A percentile compares a stretch with the other conserved stretches of the same genome.
phyloP scores from a whole-genome alignment of 2,113 vertebrate genomes.

The Pelmatolapia mariae region DNA sequence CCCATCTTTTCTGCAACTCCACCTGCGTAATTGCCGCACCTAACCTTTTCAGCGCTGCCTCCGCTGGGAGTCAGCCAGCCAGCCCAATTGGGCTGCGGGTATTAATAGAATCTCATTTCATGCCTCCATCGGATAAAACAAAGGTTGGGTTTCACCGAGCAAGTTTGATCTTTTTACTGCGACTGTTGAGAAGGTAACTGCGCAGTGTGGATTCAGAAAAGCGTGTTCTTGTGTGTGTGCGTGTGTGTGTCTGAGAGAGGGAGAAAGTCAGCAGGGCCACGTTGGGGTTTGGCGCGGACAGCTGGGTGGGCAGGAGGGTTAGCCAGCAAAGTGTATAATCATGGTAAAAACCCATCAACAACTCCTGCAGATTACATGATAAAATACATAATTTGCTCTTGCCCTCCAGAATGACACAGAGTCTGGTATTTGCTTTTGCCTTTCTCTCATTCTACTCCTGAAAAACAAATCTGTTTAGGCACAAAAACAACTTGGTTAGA shows the following conservation, averaged over 20 bases:
- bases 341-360: neutral
- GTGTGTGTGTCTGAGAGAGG: neutral
- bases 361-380: neutral
- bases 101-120: slow-evolving; percentile 80
- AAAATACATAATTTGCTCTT: neutral
- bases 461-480: neutral
- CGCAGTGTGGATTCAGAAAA: slow-evolving; percentile 21
- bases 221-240: neutral
- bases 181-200: slow-evolving; percentile 55
- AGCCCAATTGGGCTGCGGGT: slow-evolving; percentile 65
- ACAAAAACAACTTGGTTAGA: neutral
- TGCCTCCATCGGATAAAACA: slow-evolving; percentile 73
- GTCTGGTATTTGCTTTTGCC: neutral
- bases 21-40: slow-evolving; percentile 78
- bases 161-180: slow-evolving; percentile 71
- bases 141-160: slow-evolving; percentile 71
- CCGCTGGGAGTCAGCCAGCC: slow-evolving; percentile 64
- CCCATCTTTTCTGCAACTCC: slow-evolving; percentile 65
- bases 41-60: slow-evolving; percentile 77
- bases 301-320: neutral
- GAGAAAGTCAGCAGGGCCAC: neutral
- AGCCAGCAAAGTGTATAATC: neutral
- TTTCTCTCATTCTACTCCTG: neutral
- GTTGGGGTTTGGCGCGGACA: neutral
- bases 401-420: neutral